Evolutionary conservation across 1,140 invertebrate genomes (phyloP).

Genomic region (Calycopis cecrops): DNA sequence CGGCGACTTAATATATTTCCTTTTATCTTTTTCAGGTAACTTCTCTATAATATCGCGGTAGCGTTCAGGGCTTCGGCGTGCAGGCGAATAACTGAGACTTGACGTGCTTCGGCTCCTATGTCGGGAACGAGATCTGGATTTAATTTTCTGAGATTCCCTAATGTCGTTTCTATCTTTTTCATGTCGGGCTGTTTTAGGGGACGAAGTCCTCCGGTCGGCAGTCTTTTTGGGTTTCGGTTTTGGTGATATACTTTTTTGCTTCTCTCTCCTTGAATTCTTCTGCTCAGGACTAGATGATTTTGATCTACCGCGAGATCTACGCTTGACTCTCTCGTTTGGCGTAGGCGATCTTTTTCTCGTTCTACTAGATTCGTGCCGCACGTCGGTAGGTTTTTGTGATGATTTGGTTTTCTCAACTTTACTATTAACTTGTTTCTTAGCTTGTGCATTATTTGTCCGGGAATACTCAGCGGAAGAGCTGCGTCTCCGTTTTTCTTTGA

Average conservation of each 20-base stretch:
- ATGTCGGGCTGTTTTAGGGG: conserved; percentile 32
- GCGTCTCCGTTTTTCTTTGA: conserved; percentile 29
- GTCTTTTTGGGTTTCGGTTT: conserved; percentile 37
- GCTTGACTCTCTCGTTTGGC: conserved; percentile 31
- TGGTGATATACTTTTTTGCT: conserved; percentile 34
- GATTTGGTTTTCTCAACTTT: conserved; percentile 42
- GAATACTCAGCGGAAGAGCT: conserved; percentile 35
- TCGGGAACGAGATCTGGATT: conserved; percentile 43
- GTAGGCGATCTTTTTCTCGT: conserved; percentile 38
- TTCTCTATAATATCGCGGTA: conserved; percentile 77
- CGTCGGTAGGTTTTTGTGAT: conserved; percentile 31
- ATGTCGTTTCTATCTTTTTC: conserved; percentile 35
- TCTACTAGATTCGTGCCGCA: conserved; percentile 34
- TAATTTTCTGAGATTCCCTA: conserved; percentile 36
- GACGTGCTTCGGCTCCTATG: conserved; percentile 66
- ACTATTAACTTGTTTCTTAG: conserved; percentile 24
- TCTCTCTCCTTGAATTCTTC: conserved; percentile 40
- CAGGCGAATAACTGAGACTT: conserved; percentile 80
- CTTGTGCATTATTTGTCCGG: conserved; percentile 25
- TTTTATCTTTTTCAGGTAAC: conserved; percentile 70
- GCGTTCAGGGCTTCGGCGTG: conserved; percentile 78
- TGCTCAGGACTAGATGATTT: conserved; percentile 37
- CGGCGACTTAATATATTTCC: conserved; percentile 68
- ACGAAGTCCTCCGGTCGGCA: conserved; percentile 30
- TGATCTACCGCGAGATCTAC: conserved; percentile 41